phyloP scores from a whole-genome alignment of 1,140 invertebrate species.

The Phocides pigmalion region DNA sequence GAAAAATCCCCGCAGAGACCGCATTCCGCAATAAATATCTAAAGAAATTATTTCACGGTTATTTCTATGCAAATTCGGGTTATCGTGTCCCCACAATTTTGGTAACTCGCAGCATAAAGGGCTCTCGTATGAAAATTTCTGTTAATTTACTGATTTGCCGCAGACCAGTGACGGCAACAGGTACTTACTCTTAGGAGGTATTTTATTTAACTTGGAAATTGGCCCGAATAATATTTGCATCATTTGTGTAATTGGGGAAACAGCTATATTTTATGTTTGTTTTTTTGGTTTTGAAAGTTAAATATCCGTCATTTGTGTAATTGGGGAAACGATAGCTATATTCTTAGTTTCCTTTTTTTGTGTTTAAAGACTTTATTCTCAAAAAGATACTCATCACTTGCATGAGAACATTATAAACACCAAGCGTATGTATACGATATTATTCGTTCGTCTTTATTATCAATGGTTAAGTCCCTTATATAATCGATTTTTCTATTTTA shows the following conservation, averaged over 20 bases:
- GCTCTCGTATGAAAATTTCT: constrained; percentile 22
- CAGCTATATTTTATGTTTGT: no score
- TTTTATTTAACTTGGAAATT: constrained; percentile 3
- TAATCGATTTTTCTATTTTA: no score
- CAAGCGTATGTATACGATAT: no score
- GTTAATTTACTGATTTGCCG: constrained; percentile 11
- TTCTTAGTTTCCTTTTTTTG: no score
- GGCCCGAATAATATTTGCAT: not conserved
- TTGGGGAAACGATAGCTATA: no score
- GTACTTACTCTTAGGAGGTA: not conserved
- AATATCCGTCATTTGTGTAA: no score
- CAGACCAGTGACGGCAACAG: not conserved
- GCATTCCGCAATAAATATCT: constrained; percentile 32
- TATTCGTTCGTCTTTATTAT: no score
- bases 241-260: not conserved
- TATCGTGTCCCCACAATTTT: constrained; percentile 12
- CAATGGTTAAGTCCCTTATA: no score
- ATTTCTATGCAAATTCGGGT: constrained; percentile 35
- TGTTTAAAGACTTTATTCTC: no score
- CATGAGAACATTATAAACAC: no score
- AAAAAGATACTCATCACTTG: no score
- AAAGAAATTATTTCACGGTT: constrained; percentile 33
- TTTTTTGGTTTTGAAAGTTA: no score
- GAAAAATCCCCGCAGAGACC: constrained; percentile 7
- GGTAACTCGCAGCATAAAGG: constrained; percentile 12